Evolutionary conservation across 2,113 vertebrate species (phyloP).

Genomic region (Phodopus roborovskii): DNA sequence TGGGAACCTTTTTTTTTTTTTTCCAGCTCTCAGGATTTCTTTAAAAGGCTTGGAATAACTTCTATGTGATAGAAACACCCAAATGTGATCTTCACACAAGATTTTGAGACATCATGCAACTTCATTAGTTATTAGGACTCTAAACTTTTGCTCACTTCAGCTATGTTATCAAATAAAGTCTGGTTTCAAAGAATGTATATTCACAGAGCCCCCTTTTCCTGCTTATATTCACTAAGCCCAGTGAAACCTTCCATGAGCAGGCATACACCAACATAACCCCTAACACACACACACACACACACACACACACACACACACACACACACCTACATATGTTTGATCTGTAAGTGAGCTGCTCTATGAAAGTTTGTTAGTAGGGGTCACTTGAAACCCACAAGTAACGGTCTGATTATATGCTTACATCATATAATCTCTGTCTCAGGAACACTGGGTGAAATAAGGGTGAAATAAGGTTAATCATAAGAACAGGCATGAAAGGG

Average conservation of each 20-base stretch:
- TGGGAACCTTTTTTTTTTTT: neutral
- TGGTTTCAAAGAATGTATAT: constrained; percentile 17
- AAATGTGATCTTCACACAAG: neutral
- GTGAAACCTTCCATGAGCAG: constrained; percentile 43
- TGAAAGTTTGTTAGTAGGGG: neutral
- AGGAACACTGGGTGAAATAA: neutral
- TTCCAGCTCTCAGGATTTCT: constrained; percentile 21
- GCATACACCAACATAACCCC: neutral
- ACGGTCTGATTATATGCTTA: neutral
- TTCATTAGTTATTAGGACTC: neutral
- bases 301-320: too few relatives aligned
- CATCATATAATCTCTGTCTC: neutral
- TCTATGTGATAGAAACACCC: neutral
- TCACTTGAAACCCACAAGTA: neutral
- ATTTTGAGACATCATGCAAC: constrained; percentile 48
- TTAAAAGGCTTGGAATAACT: constrained; percentile 17
- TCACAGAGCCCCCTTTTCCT: neutral
- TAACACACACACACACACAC: too few relatives aligned
- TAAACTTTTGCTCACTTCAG: constrained; percentile 34
- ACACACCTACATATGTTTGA: neutral
- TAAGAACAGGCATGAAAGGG: neutral
- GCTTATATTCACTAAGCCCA: neutral
- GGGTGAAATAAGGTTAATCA: neutral
- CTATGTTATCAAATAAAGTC: constrained; percentile 26
- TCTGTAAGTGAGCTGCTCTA: neutral